Evolutionary conservation across 2,797 vertebrate genomes (phyloP), one percentile per base, ranked within the genome.

Genomic region (Dallia pectoralis): DNA sequence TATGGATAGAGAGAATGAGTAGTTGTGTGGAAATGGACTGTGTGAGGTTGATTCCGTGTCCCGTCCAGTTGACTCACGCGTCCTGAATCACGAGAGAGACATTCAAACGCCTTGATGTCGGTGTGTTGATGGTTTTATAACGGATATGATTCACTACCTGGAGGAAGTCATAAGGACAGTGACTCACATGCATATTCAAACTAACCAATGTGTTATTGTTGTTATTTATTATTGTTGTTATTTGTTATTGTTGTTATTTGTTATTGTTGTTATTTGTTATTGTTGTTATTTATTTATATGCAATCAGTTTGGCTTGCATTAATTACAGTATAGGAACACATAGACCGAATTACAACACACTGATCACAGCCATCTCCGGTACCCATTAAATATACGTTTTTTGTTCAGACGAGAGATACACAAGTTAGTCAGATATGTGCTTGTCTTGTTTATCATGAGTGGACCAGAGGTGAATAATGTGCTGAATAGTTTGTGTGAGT

Each of bases 131-230:
- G 72, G 63, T 85, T 85, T n/a, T 81, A 77, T 79, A 12, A 56
- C 77, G 84, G 89, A 87, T 86, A 85, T 93, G 91, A 93, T 90
- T 94, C 93, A 90, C 77, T 82, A 79, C 86, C 87, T 87, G 89
- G 88, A 78, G 82, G 80, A 84, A 80, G 81, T 48, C 77, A 81
- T 76, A 75, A 80, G 77, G 40, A 44, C 40, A 8, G 51, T 89
- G 87, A 89, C 86, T 92, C 91, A 91, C 83, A 83, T 77, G 77
- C 83, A 78, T 44, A 70, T 70, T 33, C 32, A 56, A 36, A 70
- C 33, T 40, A 70, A 18, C 12, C 62, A 64, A 4, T 33, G 0
- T 27, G 62, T 64, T 64, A 8, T 44, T 49, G 77, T 79, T 81
- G 77, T 56, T 30, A 11, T 25, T 18, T 86, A 64, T 81, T 81